These are phyloP conservation scores for Eupithecia pulchellata DNA, from an alignment of 2,888 invertebrate species.

Conservation along the genomic window DNA sequence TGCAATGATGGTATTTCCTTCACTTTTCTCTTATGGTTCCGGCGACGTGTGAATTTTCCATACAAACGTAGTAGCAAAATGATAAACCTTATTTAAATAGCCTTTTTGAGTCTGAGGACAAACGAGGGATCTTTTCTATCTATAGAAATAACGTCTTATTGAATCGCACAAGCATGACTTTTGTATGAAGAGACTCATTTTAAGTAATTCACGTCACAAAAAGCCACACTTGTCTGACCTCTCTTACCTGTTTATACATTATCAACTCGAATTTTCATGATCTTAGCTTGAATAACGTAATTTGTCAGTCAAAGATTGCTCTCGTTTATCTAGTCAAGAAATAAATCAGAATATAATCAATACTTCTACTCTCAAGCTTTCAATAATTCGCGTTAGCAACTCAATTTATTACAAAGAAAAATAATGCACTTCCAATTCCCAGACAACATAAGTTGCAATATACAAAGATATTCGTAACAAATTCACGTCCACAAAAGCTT, in stretches of 20 bases:
- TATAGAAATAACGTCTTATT: neutral
- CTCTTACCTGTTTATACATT: neutral
- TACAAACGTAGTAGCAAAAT: too few species aligned
- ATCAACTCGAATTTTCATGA: neutral
- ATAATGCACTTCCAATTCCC: neutral
- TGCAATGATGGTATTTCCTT: too few species aligned
- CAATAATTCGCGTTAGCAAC: neutral
- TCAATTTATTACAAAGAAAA: neutral
- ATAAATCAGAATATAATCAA: neutral
- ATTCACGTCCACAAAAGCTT: slow-evolving; percentile 21
- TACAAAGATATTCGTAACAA: slow-evolving; percentile 14
- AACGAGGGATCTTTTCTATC: neutral
- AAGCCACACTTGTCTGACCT: neutral
- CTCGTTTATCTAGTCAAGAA: neutral
- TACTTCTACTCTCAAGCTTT: neutral
- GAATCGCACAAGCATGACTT: neutral
- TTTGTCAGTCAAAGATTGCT: neutral
- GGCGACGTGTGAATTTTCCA: too few species aligned
- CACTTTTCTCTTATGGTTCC: too few species aligned
- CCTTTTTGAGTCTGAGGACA: neutral
- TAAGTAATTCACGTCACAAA: neutral
- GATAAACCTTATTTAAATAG: too few species aligned
- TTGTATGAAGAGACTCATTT: neutral
- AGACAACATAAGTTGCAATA: slow-evolving; percentile 14
- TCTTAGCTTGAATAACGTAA: neutral